Conservation (phyloP, 2,888 invertebrate genomes). For the Ornithoptera alexandrae region DNA sequence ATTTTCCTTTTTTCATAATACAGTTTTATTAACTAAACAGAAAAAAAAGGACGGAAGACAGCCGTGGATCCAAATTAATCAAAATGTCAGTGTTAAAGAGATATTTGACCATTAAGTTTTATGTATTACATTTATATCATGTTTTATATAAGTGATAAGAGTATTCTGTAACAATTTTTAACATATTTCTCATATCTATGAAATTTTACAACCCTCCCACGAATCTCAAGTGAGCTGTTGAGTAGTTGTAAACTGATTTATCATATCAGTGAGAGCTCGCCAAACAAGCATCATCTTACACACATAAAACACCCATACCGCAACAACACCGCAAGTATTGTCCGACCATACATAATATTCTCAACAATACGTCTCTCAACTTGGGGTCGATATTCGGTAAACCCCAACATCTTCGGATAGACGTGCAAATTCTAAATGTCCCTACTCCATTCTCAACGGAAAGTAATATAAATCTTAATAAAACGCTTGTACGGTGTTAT, state of each 20-base stretch:
- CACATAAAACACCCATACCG: constrained; percentile 66
- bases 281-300: constrained; percentile 79
- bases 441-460: constrained; percentile 36
- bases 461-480: constrained; percentile 40
- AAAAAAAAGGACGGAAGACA: too few species aligned
- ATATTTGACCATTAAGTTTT: too few species aligned
- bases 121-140: too few species aligned
- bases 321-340: constrained; percentile 58
- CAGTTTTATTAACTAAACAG: too few species aligned
- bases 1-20: too few species aligned
- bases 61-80: too few species aligned
- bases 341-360: constrained; percentile 57
- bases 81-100: too few species aligned
- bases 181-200: constrained; percentile 29
- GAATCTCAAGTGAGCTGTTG: constrained; percentile 70
- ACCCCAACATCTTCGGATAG: constrained; percentile 53
- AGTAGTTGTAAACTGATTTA: constrained; percentile 75
- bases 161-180: background rate
- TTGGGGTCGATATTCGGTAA: constrained; percentile 69
- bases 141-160: too few species aligned
- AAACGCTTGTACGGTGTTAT: constrained; percentile 39
- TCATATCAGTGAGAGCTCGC: constrained; percentile 72
- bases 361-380: constrained; percentile 67
- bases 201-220: constrained; percentile 60
- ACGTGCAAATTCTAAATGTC: constrained; percentile 42